These are phyloP conservation scores for Netelia inedita DNA, from an alignment of 2,888 invertebrate genomes.

Conservation along the genomic window DNA sequence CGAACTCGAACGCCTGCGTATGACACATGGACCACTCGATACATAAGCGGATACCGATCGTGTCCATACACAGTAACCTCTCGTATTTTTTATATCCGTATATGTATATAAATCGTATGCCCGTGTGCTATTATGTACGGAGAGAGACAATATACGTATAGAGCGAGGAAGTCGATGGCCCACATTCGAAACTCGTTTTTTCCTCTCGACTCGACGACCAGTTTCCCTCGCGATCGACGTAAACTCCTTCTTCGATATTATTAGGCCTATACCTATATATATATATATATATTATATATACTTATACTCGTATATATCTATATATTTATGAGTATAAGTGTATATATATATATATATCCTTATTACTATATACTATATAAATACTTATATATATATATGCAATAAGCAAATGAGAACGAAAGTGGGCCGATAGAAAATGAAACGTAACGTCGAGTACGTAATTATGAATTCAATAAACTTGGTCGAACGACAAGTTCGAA, in stretches of 20 bases:
- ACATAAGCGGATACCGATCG: background rate
- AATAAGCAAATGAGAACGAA: constrained; percentile 51
- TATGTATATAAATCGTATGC: background rate
- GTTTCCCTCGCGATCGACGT: constrained; percentile 52
- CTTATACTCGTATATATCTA: background rate
- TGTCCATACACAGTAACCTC: background rate
- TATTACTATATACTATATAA: too few species aligned
- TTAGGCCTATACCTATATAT: constrained; percentile 1
- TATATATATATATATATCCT: constrained; percentile 17
- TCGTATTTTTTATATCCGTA: background rate
- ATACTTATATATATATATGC: constrained; percentile 18
- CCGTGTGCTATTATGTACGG: too few species aligned
- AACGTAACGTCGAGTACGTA: background rate
- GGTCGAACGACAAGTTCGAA: background rate
- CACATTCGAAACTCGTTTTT: constrained; percentile 68
- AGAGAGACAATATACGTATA: background rate
- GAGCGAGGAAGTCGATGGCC: constrained; percentile 54
- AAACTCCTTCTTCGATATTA: constrained; percentile 50
- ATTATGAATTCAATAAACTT: constrained; percentile 14
- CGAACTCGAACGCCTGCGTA: background rate
- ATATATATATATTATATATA: background rate
- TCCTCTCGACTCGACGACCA: constrained; percentile 55
- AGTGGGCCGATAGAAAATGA: constrained; percentile 58
- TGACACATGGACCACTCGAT: background rate
- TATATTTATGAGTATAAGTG: background rate